Evolutionary conservation across 1,140 invertebrate genomes (phyloP).

Genomic region (Antheraea pernyi): DNA sequence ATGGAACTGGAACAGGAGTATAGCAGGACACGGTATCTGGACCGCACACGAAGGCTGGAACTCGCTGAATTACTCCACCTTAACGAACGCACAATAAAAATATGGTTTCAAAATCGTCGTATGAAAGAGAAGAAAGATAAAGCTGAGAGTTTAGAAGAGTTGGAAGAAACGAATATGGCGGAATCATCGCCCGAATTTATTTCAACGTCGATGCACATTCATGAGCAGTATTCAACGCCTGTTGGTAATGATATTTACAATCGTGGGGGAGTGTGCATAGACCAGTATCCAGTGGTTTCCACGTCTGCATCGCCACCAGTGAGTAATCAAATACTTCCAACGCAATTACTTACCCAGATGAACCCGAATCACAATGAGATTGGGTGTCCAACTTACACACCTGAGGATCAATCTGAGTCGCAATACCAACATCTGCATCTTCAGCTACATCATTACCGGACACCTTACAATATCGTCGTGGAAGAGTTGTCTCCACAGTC

Average conservation of each 20-base stretch:
- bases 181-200: slow-evolving; percentile 34
- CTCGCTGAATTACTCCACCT: slow-evolving; percentile 95
- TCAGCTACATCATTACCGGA: slow-evolving; percentile 19
- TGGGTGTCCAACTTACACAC: not conserved
- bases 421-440: slow-evolving; percentile 21
- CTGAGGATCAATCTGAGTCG: slow-evolving; percentile 5
- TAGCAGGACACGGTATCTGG: slow-evolving; percentile 96
- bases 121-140: slow-evolving; percentile 98
- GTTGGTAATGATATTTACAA: slow-evolving; percentile 16
- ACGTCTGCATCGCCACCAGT: not conserved
- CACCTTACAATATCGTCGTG: slow-evolving; percentile 11
- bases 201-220: slow-evolving; percentile 21
- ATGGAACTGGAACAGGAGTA: slow-evolving; percentile 97
- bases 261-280: slow-evolving; percentile 15
- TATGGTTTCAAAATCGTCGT: slow-evolving; percentile 97
- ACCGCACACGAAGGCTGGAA: slow-evolving; percentile 94
- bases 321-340: slow-evolving; percentile 16
- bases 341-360: slow-evolving; percentile 5
- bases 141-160: slow-evolving; percentile 36
- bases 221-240: slow-evolving; percentile 26
- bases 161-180: slow-evolving; percentile 39
- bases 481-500: slow-evolving; percentile 18
- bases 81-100: slow-evolving; percentile 96
- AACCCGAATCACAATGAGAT: not conserved
- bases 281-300: slow-evolving; percentile 19